Base-by-base conservation (phyloP, 2,113 vertebrate genomes). In the Anolis carolinensis region DNA sequence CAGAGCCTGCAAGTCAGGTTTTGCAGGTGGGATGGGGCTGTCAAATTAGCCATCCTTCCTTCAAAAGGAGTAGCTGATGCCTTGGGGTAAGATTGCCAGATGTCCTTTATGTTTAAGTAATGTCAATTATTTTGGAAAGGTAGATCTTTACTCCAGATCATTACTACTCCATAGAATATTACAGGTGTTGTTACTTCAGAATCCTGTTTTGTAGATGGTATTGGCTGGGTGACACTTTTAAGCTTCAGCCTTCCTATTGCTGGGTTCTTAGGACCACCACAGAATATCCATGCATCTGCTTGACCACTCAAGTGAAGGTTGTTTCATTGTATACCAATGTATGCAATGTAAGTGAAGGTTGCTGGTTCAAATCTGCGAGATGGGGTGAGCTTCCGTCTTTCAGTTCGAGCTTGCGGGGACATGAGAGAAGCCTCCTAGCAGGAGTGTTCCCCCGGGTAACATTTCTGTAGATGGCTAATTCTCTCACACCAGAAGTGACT, bases 61-160 rank as follows among this genome's bases (percentile, higher is more conserved):
- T 86, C 79, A 67, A 81, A 86, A 75, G 23, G 59, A 75, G 71
- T 65, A 52, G 23, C 59, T 65, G 79, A 36, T 86, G 71, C 85
- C 79, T 71, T 86, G 71, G 32, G 79, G 85, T 86, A 81, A 73
- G 32, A 44, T 75, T 75, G 71, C 79, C 85, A 86, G 79, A 86
- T 86, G 85, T 75, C 79, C 52, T 36, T 67, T 81, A 74, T 81
- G 63, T 80, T 81, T 52, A 74, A 86, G 50, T 55, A 81, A 30
- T 30, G n/a, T 67, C 70, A 52, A 36, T 81, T 75, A 81, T 80
- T 80, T 86, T 80, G 48, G 36, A 73, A 79, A 39, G 50, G 21
- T 25, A 27, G 23, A 8, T 34, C 44, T 75, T 74, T 36, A 73
- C 71, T 86, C 59, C n/a, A 67, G 63, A 70, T 9, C 2, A 55